Base-by-base conservation (phyloP, 2,797 vertebrate species). In the Poecilia picta region DNA sequence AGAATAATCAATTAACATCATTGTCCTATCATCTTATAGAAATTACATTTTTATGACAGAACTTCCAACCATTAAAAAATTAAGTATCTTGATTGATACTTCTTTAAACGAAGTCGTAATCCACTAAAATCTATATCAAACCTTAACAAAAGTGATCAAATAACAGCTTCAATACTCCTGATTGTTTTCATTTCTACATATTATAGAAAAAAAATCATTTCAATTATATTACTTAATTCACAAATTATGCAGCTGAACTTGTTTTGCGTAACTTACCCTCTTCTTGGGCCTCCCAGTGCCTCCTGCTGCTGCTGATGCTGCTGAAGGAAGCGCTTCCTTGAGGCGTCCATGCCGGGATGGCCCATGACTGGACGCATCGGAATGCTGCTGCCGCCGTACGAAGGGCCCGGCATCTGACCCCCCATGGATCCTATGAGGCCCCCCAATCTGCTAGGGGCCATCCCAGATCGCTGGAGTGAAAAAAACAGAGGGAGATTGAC, bases 271-370 rank as follows among this genome's bases (percentile, higher is more conserved):
- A 77, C 95, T 96, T 95, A 99, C 98, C 98, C 97, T 87, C 98
- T 96, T 87, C 98, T 93, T 4, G 95, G 96, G 89, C 95, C 90
- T 75, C 96, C 94, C 91, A 96, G 91, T 0, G 93, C 96, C 82
- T 97, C 97, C 31, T 96, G 95, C 89, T 97, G 97, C 39, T 97
- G 97, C 10, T 97, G 96, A 89, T 97, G 98, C 72, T 92, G 95
- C 86, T 97, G 97, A 75, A 99, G 96, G 86, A 98, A 95, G 33
- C 98, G 96, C 87, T 99, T 99, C 88, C 98, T 95, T 23, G 97
- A 97, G 31, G 97, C 92, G 39, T 99, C 98, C 97, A 98, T 96
- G 87, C 96, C 90, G 0, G 96, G 89, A 76, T 96, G 97, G 25
- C 97, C 96, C 96, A 99, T 97, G 74, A 96, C 97, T 0, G 97